phyloP scores from a whole-genome alignment of 37 sponge, comb jelly and placozoan genomes.

The Beroe ovata region DNA sequence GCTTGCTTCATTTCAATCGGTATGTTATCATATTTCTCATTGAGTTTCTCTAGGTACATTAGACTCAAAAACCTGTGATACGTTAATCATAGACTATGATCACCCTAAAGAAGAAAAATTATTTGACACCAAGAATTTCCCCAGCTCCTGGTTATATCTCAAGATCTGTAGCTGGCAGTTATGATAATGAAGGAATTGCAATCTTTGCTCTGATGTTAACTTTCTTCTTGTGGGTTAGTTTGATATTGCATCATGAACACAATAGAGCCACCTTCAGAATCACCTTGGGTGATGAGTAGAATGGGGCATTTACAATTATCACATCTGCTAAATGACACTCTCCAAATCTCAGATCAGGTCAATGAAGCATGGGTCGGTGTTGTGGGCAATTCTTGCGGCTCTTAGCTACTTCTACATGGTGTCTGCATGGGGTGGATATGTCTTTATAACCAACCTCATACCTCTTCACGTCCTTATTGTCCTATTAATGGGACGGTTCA shows the following conservation, averaged over 20 bases:
- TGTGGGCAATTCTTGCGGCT: constrained; percentile 87
- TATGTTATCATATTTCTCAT: constrained; percentile 44
- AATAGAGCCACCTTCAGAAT: neutral
- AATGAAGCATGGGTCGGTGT: constrained; percentile 94
- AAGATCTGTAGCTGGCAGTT: constrained; percentile 99
- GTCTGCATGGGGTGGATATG: constrained; percentile 99
- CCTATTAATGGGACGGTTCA: constrained; percentile 97
- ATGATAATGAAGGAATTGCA: constrained; percentile 99
- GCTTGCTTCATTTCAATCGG: constrained; percentile 98
- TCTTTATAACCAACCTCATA: constrained; percentile 97
- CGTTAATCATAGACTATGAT: too few species aligned
- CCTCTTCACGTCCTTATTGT: constrained; percentile 93
- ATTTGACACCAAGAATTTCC: neutral
- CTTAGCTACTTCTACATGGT: constrained; percentile 99
- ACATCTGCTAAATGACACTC: too few species aligned
- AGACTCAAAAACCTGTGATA: too few species aligned
- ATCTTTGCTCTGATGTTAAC: constrained; percentile 99
- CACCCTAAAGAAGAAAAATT: neutral
- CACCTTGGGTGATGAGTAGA: neutral
- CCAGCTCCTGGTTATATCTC: constrained; percentile 94
- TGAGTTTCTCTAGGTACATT: too few species aligned
- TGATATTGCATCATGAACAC: neutral
- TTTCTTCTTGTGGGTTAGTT: constrained; percentile 94
- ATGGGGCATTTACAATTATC: neutral
- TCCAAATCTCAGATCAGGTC: constrained; percentile 78